These are phyloP conservation scores for Dasyurus viverrinus DNA, from an alignment of 2,113 vertebrate genomes.

Conservation along the genomic window DNA sequence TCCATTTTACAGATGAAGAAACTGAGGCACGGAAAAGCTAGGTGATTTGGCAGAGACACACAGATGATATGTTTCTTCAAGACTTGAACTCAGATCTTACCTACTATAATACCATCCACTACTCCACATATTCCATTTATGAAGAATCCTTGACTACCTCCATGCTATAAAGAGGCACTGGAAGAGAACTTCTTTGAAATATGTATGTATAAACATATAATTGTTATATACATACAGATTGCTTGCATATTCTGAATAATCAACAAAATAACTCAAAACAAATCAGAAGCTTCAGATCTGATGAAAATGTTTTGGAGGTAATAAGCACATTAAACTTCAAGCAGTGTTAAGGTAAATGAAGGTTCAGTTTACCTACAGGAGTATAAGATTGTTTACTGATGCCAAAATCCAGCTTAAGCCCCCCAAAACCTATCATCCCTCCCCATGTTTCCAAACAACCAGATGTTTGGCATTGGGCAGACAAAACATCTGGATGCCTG, in stretches of 20 bases:
- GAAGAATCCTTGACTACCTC: neutral
- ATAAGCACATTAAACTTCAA: rapidly evolving
- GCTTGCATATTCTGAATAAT: neutral
- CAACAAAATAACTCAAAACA: neutral
- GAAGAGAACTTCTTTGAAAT: neutral
- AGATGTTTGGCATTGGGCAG: neutral
- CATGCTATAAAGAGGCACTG: neutral
- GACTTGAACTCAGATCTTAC: neutral
- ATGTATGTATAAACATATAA: neutral
- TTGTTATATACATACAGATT: neutral
- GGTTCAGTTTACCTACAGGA: neutral
- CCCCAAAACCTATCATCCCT: neutral
- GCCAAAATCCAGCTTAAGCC: neutral
- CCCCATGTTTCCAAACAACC: neutral
- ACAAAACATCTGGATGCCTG: neutral
- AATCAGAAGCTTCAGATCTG: rapidly evolving
- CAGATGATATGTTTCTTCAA: neutral
- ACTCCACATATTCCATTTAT: neutral
- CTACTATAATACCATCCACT: neutral
- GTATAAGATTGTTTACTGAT: neutral
- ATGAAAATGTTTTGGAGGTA: rapidly evolving
- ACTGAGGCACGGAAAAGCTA: neutral
- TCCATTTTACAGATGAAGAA: neutral
- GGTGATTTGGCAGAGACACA: neutral
- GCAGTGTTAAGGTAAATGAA: rapidly evolving